A percentile compares a stretch with the other conserved stretches of the same genome.
These are phyloP conservation scores for Phaethon lepturus DNA, from an alignment of 2,113 vertebrate genomes.

Conservation along the genomic window DNA sequence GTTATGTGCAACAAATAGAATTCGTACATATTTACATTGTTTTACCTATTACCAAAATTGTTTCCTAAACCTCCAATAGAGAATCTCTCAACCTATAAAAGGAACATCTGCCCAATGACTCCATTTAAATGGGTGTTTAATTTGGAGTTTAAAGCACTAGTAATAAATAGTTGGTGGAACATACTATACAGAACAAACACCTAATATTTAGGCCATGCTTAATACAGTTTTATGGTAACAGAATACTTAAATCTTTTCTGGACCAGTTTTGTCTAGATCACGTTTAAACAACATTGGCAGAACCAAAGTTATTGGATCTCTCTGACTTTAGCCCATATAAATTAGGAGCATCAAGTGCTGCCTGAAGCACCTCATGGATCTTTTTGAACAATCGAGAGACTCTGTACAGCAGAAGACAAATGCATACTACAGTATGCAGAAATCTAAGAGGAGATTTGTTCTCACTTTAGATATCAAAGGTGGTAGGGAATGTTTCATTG, in stretches of 20 bases:
- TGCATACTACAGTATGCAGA: background rate
- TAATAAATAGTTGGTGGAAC: conserved; percentile 75
- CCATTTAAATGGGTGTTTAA: conserved; percentile 54
- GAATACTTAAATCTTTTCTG: conserved; percentile 61
- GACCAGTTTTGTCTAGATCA: conserved; percentile 28
- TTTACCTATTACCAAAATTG: conserved; percentile 79
- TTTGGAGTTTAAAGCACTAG: conserved; percentile 74
- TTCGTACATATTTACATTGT: conserved; percentile 85
- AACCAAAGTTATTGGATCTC: background rate
- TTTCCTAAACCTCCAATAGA: conserved; percentile 72
- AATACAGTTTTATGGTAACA: conserved; percentile 69
- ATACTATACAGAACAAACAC: conserved; percentile 74
- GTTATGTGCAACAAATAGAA: conserved; percentile 88
- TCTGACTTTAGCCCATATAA: background rate
- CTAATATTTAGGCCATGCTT: conserved; percentile 78
- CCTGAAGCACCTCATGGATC: conserved; percentile 1
- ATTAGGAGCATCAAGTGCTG: conserved; percentile 25
- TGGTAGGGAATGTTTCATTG: conserved; percentile 2
- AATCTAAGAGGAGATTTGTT: background rate
- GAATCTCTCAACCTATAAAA: conserved; percentile 66
- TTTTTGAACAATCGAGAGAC: background rate
- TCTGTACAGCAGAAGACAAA: background rate
- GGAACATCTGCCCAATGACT: conserved; percentile 72
- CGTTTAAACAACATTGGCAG: background rate
- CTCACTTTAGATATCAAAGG: background rate